Percentiles rank a stretch among this genome's conserved stretches.
phyloP scores from a whole-genome alignment of 2,113 vertebrate genomes.

The Limanda limanda region DNA sequence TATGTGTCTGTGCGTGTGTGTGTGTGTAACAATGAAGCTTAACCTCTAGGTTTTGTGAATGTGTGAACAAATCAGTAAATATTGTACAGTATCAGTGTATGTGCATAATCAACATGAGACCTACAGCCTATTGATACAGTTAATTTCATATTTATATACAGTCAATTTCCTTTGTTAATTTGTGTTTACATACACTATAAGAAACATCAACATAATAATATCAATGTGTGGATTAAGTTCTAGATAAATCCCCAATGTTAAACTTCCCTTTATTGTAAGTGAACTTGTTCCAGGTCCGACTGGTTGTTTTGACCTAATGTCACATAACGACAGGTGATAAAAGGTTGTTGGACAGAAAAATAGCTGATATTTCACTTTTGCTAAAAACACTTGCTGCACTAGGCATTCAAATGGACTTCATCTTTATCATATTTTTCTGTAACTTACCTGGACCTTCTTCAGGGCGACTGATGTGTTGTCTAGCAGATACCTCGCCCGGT shows the following conservation, averaged over 20 bases:
- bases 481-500: constrained; percentile 91
- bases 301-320: background rate
- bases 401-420: background rate
- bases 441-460: constrained; percentile 97
- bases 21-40: background rate
- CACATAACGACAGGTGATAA: background rate
- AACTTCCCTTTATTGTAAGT: background rate
- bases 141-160: background rate
- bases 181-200: background rate
- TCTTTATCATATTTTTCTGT: background rate
- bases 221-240: background rate
- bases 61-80: background rate
- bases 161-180: background rate
- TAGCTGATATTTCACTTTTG: background rate
- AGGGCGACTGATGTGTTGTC: constrained; percentile 94
- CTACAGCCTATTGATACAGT: too few species aligned
- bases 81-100: background rate
- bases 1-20: constrained; percentile 17
- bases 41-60: constrained; percentile 3
- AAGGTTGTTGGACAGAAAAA: too few species aligned
- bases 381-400: background rate
- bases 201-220: background rate
- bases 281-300: background rate
- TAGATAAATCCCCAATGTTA: too few species aligned
- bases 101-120: background rate